phyloP scores from a whole-genome alignment of 2,888 invertebrate species.

The Tenthredo livida region DNA sequence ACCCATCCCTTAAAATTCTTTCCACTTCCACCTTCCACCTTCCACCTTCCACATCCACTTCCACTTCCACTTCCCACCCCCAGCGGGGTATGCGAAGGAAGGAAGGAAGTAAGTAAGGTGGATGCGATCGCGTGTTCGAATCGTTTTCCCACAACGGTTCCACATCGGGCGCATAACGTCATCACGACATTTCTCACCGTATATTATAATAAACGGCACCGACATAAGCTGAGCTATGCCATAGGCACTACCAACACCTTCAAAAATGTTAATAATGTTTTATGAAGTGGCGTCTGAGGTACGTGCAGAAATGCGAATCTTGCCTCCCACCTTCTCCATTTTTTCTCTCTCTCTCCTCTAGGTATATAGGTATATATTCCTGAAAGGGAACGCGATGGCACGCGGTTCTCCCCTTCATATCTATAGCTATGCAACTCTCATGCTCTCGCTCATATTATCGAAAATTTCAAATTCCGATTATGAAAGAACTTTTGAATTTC shows the following conservation, averaged over 20 bases:
- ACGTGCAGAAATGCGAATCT: constrained; percentile 24
- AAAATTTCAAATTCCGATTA: background rate
- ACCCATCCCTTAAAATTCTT: constrained; percentile 41
- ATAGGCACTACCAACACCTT: background rate
- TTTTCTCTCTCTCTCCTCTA: background rate
- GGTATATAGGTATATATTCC: background rate
- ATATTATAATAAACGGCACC: constrained; percentile 2
- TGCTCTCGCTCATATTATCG: background rate
- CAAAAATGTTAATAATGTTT: constrained; percentile 22
- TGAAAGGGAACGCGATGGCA: constrained; percentile 3
- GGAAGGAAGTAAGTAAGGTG: background rate
- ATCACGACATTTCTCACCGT: background rate
- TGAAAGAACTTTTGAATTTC: background rate
- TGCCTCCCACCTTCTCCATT: background rate
- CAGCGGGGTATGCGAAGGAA: background rate
- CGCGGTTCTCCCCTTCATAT: background rate
- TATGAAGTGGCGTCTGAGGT: background rate
- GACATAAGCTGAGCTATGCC: background rate
- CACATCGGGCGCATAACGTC: background rate
- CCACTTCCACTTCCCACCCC: background rate
- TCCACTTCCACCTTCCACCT: background rate
- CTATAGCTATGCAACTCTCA: background rate
- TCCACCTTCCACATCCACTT: constrained; percentile 15
- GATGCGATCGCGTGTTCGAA: constrained; percentile 21
- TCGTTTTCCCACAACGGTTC: background rate